phyloP scores from a whole-genome alignment of 1,140 invertebrate species.

The Apolygus lucorum region DNA sequence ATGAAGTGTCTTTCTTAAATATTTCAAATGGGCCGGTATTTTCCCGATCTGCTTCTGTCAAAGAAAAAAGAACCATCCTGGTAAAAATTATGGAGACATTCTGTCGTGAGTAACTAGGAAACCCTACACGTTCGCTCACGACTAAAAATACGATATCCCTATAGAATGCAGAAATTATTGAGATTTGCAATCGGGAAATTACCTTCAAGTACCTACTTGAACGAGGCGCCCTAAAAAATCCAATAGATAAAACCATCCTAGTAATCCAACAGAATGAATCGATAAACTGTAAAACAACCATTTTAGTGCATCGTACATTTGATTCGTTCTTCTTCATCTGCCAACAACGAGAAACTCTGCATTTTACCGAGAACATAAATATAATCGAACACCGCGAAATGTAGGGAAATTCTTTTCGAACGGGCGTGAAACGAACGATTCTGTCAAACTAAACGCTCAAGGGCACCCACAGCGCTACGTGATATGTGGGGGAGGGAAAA shows the following conservation, averaged over 20 bases:
- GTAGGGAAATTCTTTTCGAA: not conserved
- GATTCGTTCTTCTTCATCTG: conserved; percentile 22
- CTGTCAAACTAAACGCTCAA: conserved; percentile 1
- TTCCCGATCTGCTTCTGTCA: no score
- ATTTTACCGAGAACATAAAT: not conserved
- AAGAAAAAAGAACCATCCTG: no score
- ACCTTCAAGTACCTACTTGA: not conserved
- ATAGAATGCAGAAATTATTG: not conserved
- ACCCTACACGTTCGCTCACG: no score
- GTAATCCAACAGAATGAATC: no score
- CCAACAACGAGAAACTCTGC: conserved; percentile 14
- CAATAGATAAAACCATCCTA: not conserved
- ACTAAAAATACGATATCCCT: not conserved
- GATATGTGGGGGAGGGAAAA: conserved; percentile 9
- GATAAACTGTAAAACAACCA: not conserved
- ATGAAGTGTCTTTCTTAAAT: no score
- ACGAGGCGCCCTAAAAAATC: not conserved
- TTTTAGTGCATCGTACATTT: conserved; percentile 13
- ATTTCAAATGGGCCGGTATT: no score
- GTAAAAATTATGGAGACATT: no score
- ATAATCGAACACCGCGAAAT: not conserved
- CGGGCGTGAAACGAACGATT: not conserved
- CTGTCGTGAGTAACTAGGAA: no score
- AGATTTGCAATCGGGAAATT: not conserved
- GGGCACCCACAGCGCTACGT: conserved; percentile 3